Evolutionary conservation across 2,888 invertebrate genomes (phyloP), one percentile per base, ranked within the genome.

Genomic region (Drosophila formosana): DNA sequence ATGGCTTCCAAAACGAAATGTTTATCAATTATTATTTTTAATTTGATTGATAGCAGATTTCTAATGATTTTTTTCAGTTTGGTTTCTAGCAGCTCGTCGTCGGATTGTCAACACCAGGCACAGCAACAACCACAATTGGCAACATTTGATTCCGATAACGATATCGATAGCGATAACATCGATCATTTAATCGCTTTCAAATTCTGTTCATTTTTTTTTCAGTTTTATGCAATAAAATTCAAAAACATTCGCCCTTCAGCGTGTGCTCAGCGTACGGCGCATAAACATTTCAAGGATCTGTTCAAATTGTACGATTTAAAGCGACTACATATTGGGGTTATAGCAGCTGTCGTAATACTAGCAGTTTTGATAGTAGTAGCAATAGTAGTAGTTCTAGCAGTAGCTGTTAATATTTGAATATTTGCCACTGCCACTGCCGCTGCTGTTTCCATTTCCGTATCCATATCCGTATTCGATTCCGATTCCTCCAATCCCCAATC

Each of bases 91-190:
- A 66, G 49, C 55, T 78, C 75, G 70, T 78, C 75, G 72, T 76
- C 76, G 80, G 45, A 75, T 80, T 85, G 41, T 68, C 69, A 82
- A 76, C 81, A 73, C 72, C 74, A 75, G 83, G 80, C 78, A 88
- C 86, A 86, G 87, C 86, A 86, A 86, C 86, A 89, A 86, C 86
- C 86, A 88, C 89, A 88, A 84, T 83, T 79, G 86, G 81, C 89
- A 88, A 88, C 87, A 81, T 73, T 51, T 41, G 50, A 56, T 68
- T 82, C 72, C 85, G 68, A 82, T 80, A 63, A 55, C 66, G 65
- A 39, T 71, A 23, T 9, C 56, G 60, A 51, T 61, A 32, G 32
- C 52, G 49, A 64, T 65, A 49, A 28, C 43, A 32, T 56, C 47
- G 60, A 50, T 37, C 34, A 32, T 45, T 32, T 7, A 26, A 46